Evolutionary conservation across 2,113 vertebrate species (phyloP), one percentile per base, ranked within the genome.

Genomic region (Chamaea fasciata): DNA sequence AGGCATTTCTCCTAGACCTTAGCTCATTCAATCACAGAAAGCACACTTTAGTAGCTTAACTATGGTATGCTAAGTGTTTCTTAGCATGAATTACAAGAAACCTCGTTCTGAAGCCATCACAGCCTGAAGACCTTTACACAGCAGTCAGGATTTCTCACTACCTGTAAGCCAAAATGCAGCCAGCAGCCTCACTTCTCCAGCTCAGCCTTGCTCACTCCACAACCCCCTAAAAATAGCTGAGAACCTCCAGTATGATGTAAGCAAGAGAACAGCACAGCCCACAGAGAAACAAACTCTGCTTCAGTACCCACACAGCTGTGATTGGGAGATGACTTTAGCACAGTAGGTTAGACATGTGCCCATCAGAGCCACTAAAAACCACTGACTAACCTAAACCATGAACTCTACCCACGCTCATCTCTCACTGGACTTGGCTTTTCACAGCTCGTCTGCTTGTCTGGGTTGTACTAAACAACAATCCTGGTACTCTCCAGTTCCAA

Each of bases 391-490:
- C 49, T 46, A 21, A 64, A 16, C 35, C 30, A 11, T 2, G 10
- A 71, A 50, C 17, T 16, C 39, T 52, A 6, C 2, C 26, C 21
- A 0, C 3, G 11, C 60, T 59, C 4, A 0, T 16, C 52, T 84
- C 44, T n/a, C 46, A 39, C 22, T 28, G 33, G 6, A 78, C 16
- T 0, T 83, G 26, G 77, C 23, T 46, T 8, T 7, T 83, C 47
- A 19, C 0, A 60, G 27, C 39, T 80, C 39, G 22, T 10, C 16
- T 57, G 27, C 39, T 80, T 39, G 22, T 10, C 16, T 57, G 50
- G 19, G n/a, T 10, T 47, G 41, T 55, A 63, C 20, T 18, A 71
- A 87, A 74, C 31, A 70, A 56, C 20, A 7, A 5, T 35, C 4
- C 5, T 1, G 16, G 24, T 22, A 49, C 50, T 74, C 50, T 74